phyloP scores from a whole-genome alignment of 2,797 vertebrate species.

The Coluber constrictor region DNA sequence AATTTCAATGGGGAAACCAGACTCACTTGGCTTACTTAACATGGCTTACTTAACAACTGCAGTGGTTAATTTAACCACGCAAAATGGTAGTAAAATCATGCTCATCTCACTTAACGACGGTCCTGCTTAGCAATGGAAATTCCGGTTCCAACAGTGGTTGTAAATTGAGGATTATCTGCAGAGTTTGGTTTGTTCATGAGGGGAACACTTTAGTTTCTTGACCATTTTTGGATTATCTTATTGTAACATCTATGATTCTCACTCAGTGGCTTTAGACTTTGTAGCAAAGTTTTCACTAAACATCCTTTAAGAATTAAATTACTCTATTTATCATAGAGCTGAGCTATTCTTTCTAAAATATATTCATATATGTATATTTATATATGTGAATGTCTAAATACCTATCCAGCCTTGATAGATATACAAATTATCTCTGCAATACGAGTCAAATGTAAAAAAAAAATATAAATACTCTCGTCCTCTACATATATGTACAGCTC shows the following conservation, averaged over 20 bases:
- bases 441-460: conserved; percentile 71
- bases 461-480: conserved; percentile 80
- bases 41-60: neutral
- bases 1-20: neutral
- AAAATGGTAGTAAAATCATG: neutral
- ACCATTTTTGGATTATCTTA: neutral
- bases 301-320: conserved; percentile 59
- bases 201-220: conserved; percentile 17
- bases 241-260: conserved; percentile 25
- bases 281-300: conserved; percentile 54
- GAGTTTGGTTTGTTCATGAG: conserved; percentile 12
- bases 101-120: neutral
- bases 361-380: conserved; percentile 58
- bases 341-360: conserved; percentile 68
- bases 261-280: conserved; percentile 43
- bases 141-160: neutral
- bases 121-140: neutral
- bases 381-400: conserved; percentile 61
- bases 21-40: neutral
- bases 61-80: neutral
- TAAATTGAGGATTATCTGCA: neutral
- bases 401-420: conserved; percentile 59
- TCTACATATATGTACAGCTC: conserved; percentile 74
- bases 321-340: conserved; percentile 50
- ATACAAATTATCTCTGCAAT: conserved; percentile 61